Percentiles rank a stretch among this genome's conserved stretches.
Evolutionary conservation across 2,888 invertebrate genomes (phyloP).

Genomic region (Matsumyia berberina): DNA sequence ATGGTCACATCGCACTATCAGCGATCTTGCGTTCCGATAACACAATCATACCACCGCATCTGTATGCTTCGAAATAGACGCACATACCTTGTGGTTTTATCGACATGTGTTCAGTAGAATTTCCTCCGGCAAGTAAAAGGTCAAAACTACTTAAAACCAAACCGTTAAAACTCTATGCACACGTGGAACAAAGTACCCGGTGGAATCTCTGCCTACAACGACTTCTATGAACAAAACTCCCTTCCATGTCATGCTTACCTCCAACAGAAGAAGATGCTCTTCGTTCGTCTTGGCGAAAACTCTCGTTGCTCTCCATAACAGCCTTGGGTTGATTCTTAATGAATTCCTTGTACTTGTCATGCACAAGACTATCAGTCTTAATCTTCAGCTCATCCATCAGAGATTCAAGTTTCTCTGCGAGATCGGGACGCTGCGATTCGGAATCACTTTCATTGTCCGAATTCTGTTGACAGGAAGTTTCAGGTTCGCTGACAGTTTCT

Average conservation of each 20-base stretch:
- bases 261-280: constrained; percentile 72
- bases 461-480: constrained; percentile 84
- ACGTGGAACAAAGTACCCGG: too few relatives aligned
- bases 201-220: too few relatives aligned
- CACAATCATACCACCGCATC: too few relatives aligned
- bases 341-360: constrained; percentile 87
- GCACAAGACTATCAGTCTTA: constrained; percentile 89
- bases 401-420: constrained; percentile 89
- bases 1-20: too few relatives aligned
- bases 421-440: constrained; percentile 87
- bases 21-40: too few relatives aligned
- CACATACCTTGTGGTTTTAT: too few relatives aligned
- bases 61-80: too few relatives aligned
- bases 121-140: too few relatives aligned
- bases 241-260: constrained; percentile 51
- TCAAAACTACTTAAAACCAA: too few relatives aligned
- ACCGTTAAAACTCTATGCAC: too few relatives aligned
- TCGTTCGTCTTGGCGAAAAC: constrained; percentile 78
- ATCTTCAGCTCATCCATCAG: constrained; percentile 89
- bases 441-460: constrained; percentile 85
- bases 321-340: constrained; percentile 84
- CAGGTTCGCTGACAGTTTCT: constrained; percentile 87
- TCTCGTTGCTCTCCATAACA: constrained; percentile 83
- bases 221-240: neutral
- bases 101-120: too few relatives aligned